Base-by-base conservation (phyloP, 2,888 invertebrate genomes). In the Diarsia rubi region DNA sequence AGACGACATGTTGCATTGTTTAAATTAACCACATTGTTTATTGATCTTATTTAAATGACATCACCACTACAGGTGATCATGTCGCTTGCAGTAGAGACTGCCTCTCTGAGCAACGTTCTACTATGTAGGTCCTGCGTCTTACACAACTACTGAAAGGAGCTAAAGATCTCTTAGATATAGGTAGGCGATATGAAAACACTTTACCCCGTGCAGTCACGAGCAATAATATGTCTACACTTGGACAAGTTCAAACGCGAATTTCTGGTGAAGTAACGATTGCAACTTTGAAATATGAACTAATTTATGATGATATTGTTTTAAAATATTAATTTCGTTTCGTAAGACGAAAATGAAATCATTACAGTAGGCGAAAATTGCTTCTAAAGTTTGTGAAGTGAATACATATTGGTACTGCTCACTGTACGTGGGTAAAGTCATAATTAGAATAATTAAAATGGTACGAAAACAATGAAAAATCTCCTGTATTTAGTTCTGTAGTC, bases 101-200 rank as follows among this genome's bases (percentile, higher is more conserved):
- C 47, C 64, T 68, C 16, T 65, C 84, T 57, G 69, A 70, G 60
- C 64, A 52, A 74, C 27, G 24, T 42, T 27, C 49, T 1, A 47
- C 11, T 21, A 6, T 14, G 19, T n/a, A 24, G 71, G n/a, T 24
- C 4, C 19, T 65, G n/a, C 31, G 52, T 49, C 2, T n/a, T 42
- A 72, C 47, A 44, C 47, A 75, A 75, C 62, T 69, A 66, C 69
- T 63, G 27, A 21, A 5, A 24, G 71, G 75, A 84, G 52, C 59
- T 66, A 12, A 63, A 69, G 77, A 82, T 85, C 85, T 75, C 82
- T 75, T 69, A 85, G 71, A 57, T 85, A 67, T 82, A 75, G 67
- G 63, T 63, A 81, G 63, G 57, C 24, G 69, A 68, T 63, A 71
- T 11, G n/a, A 42, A 27, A 42, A 21, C 31, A 24, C 62, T 64